Evolutionary conservation across 2,113 vertebrate genomes (phyloP).

Genomic region (Cyprichromis sp.): DNA sequence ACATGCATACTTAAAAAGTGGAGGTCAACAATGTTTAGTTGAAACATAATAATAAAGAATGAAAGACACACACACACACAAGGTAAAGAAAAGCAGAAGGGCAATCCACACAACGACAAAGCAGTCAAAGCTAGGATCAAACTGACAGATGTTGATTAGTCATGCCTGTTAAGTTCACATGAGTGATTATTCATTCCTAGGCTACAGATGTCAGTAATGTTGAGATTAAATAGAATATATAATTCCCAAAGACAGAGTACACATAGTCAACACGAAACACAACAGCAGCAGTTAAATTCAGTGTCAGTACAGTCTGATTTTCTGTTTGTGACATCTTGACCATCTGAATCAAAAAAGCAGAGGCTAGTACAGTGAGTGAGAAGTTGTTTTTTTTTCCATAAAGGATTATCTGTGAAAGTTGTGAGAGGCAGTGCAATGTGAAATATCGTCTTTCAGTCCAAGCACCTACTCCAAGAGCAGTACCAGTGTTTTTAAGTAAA

Average conservation of each 20-base stretch:
- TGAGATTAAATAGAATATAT: constrained; percentile 68
- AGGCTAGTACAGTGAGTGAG: constrained; percentile 28
- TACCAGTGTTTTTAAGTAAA: constrained; percentile 56
- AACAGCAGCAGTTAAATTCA: constrained; percentile 58
- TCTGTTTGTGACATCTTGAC: constrained; percentile 43
- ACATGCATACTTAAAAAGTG: background rate
- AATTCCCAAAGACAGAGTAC: constrained; percentile 57
- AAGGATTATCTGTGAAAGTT: constrained; percentile 1
- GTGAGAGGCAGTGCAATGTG: constrained; percentile 72
- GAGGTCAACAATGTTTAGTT: background rate
- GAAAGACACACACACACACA: background rate
- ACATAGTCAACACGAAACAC: constrained; percentile 64
- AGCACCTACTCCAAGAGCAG: constrained; percentile 59
- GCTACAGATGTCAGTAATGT: constrained; percentile 59
- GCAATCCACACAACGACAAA: constrained; percentile 39
- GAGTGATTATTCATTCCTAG: constrained; percentile 66
- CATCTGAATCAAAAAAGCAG: constrained; percentile 20
- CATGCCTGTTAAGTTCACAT: constrained; percentile 70
- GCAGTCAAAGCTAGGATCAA: constrained; percentile 47
- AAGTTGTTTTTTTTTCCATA: background rate
- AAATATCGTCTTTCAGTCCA: constrained; percentile 66
- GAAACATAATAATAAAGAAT: background rate
- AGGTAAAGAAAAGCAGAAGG: constrained; percentile 26
- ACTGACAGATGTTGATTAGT: constrained; percentile 65
- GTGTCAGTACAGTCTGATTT: constrained; percentile 39